Evolutionary conservation across 2,888 invertebrate species (phyloP).

Genomic region (Ceriagrion tenellum): DNA sequence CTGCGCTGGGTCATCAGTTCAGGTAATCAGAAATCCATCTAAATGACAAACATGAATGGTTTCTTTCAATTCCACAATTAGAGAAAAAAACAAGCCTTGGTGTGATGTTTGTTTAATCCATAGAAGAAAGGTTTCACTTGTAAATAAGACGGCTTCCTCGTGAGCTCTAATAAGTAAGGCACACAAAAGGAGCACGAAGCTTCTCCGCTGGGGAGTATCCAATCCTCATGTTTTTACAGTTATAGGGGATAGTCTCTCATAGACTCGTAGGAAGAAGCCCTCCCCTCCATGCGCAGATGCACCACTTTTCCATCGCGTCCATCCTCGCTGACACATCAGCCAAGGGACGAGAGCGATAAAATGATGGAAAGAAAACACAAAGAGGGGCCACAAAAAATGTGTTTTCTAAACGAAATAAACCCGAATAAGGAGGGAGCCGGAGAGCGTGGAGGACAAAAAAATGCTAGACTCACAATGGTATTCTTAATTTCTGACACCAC

Average conservation of each 20-base stretch:
- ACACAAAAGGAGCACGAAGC: conserved; percentile 37
- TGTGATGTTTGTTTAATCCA: not conserved
- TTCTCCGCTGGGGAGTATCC: not conserved
- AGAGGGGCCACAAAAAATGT: conserved; percentile 33
- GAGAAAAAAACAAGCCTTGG: not conserved
- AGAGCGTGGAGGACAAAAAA: conserved; percentile 40
- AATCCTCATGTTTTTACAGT: not conserved
- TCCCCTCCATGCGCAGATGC: conserved; percentile 7
- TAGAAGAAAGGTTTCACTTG: not conserved
- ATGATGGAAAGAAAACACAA: conserved; percentile 38
- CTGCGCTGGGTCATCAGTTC: not conserved
- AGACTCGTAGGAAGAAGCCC: not conserved
- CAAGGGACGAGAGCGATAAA: conserved; percentile 54
- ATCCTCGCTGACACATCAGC: conserved; percentile 9
- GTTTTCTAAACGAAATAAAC: conserved; percentile 8
- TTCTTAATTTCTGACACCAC: not conserved
- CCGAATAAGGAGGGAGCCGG: not conserved
- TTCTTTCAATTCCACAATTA: not conserved
- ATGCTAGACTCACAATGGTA: not conserved
- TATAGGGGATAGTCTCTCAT: not conserved
- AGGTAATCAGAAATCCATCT: not conserved
- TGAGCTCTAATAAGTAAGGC: conserved; percentile 43
- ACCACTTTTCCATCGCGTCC: not conserved
- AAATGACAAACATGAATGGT: not conserved
- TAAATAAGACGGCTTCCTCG: conserved; percentile 4